Base-by-base conservation (phyloP, 2,797 vertebrate genomes). In the Acanthurus lineatus region DNA sequence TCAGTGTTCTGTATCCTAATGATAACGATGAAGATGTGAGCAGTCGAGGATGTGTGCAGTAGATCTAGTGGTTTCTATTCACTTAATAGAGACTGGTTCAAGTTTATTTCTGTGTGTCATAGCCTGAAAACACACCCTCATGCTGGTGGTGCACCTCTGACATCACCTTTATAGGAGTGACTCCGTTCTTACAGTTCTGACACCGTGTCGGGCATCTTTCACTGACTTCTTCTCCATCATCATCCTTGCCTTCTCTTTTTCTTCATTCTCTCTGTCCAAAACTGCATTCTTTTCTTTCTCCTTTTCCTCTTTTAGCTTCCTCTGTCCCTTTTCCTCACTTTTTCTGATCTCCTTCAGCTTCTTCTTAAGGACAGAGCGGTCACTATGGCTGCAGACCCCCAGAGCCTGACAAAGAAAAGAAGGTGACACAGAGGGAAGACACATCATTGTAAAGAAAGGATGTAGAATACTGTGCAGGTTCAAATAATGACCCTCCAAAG, bases 301-400 rank as follows among this genome's bases (percentile, higher is more conserved):
- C 62, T 81, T 84, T 14, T 88, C 88, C 51, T 84, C 87, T 59
- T 75, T 91, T 35, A 73, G 74, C 60, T 57, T 86, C 63, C 91
- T 95, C 86, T 96, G 97, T 72, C 94, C 95, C 73, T 96, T 97
- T 65, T 97, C 96, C 88, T 96, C 95, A 6, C 90, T 91, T 90
- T 95, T 97, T 86, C 91, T 96, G 85, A 98, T 97, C 90, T 97
- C 96, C 88, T 96, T 97, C 56, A 97, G 93, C 90, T 95, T 97
- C 87, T 96, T 97, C 93, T 97, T 97, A 79, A 97, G 95, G 59
- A 85, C 91, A 17, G 96, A 92, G 20, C 97, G 95, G 77, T 98
- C 96, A 38, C 92, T 95, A 75, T 96, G 97, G 87, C 95, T 96
- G 71, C 94, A 94, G 89, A 97, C 96, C 10, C 97, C 96, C 70